A percentile compares a stretch with the other conserved stretches of the same genome.
Evolutionary conservation across 2,113 vertebrate species (phyloP).

Genomic region (Pteropus alecto): DNA sequence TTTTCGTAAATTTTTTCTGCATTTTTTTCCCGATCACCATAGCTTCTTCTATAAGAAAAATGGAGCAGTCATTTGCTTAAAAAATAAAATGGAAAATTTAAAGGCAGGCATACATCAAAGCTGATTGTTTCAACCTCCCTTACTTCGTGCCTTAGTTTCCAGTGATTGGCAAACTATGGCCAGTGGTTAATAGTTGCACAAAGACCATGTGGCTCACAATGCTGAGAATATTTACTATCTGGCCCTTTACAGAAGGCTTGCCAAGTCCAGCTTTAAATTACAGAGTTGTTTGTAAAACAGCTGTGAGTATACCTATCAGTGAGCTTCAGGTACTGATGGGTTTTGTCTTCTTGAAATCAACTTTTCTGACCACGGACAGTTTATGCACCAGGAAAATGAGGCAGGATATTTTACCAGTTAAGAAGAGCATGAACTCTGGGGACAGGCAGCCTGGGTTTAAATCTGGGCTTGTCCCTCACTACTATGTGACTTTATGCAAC

Average conservation of each 20-base stretch:
- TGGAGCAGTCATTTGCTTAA: not conserved
- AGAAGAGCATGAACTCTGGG: not conserved
- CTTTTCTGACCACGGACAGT: not conserved
- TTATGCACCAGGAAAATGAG: not conserved
- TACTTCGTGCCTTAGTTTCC: not conserved
- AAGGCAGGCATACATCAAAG: not conserved
- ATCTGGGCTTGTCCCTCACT: not conserved
- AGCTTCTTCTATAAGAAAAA: not conserved
- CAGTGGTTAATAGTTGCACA: not conserved
- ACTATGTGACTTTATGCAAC: not conserved
- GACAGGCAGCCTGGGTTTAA: not conserved
- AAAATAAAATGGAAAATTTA: not conserved
- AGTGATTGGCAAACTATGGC: not conserved
- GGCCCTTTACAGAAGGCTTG: not conserved
- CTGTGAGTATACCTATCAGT: not conserved
- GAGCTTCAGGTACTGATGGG: not conserved
- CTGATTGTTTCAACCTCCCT: not conserved
- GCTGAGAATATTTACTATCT: not conserved
- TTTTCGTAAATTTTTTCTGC: not conserved
- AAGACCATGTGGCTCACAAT: not conserved
- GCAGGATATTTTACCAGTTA: not conserved
- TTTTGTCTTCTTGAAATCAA: not conserved
- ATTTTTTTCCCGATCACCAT: not conserved
- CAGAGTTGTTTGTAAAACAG: slow-evolving; percentile 7
- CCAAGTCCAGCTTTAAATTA: not conserved